Base-by-base conservation (phyloP, 2,113 vertebrate genomes). In the Brachypodius melanocephalos region DNA sequence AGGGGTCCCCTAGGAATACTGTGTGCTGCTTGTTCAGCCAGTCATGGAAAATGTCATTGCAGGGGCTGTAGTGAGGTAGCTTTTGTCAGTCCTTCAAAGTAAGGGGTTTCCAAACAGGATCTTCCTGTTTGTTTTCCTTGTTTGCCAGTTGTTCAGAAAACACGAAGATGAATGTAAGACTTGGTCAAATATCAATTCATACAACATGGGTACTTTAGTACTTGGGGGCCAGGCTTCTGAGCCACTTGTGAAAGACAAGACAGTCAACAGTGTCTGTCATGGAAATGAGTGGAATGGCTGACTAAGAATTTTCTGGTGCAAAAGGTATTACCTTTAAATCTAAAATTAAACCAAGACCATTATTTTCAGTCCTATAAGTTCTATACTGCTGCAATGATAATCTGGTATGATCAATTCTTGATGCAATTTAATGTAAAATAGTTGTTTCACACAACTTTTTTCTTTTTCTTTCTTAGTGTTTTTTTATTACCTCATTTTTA, bases 91-190 rank as follows among this genome's bases (percentile, higher is more conserved):
- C 75, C 76, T 95, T 95, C 87, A 94, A 95, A 96, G 88, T 14
- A 29, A 94, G 48, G 36, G 22, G 17, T 80, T 72, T 88, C 76
- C 75, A 95, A 95, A 95, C 91, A 97, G 71, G 87, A 88, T 73
- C 92, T 95, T 96, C 95, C 89, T 97, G 94, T 97, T 95, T 95
- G 52, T 89, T 85, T 90, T 90, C 26, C 38, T 83, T 86, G 90
- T 93, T 92, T 87, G 63, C 67, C 63, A 67, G 5, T 43, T 87
- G 66, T 77, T 95, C 38, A 68, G 67, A 93, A 88, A 91, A 73
- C 79, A 46, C 21, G 6, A 69, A 85, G 74, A 76, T 40, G 62
- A 75, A 75, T 67, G 55, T 49, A 73, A 82, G 67, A 21, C 49
- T 85, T 65, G 78, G 19, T 76, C 58, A 87, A 67, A 73, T 59